Evolutionary conservation across 2,888 invertebrate species (phyloP).

Genomic region (Homarus gammarus): DNA sequence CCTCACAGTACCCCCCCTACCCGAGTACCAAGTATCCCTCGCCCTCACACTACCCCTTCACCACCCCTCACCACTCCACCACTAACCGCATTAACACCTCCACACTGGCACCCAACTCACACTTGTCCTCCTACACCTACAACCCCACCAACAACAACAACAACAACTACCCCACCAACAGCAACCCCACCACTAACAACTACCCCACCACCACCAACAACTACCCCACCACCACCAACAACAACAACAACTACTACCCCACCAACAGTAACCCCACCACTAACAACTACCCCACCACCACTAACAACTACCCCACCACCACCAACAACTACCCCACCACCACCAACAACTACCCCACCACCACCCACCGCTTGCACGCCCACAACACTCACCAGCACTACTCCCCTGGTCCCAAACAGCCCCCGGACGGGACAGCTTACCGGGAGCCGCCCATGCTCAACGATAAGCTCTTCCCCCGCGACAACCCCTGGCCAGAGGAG

Average conservation of each 20-base stretch:
- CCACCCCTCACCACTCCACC: not conserved
- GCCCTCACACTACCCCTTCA: not conserved
- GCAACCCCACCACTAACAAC: not conserved
- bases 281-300: not conserved
- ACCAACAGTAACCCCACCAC: constrained; percentile 5
- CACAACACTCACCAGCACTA: constrained; percentile 28
- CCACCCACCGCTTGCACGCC: constrained; percentile 42
- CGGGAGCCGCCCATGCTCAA: constrained; percentile 78
- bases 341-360: constrained; percentile 20
- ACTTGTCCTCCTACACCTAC: not conserved
- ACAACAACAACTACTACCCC: constrained; percentile 10
- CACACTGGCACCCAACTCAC: not conserved
- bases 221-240: constrained; percentile 33
- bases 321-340: constrained; percentile 6
- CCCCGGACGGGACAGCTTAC: constrained; percentile 76
- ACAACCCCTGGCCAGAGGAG: constrained; percentile 76
- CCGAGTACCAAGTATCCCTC: not conserved
- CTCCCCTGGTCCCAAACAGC: constrained; percentile 47
- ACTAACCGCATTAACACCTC: not conserved
- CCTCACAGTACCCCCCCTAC: not conserved
- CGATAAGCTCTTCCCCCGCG: constrained; percentile 78
- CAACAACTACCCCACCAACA: not conserved
- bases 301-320: not conserved
- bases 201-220: constrained; percentile 18
- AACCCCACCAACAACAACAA: not conserved